Base-by-base conservation (phyloP, 2,888 invertebrate species). In the Abscondita cerata region DNA sequence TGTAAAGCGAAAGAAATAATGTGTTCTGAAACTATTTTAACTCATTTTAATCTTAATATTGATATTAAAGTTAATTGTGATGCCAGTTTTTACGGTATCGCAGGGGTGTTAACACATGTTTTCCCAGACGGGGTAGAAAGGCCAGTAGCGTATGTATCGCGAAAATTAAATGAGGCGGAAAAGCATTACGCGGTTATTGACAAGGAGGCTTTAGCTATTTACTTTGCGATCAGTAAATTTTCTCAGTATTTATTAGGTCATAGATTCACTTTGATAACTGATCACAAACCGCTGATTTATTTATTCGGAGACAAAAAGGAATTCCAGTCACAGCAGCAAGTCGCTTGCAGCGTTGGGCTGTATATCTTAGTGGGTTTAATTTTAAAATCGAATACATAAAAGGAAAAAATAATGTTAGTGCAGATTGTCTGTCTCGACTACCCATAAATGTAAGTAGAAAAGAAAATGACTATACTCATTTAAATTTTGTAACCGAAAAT, bases 71-170 rank as follows among this genome's bases (percentile, higher is more conserved):
- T n/a, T n/a, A n/a, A n/a, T n/a, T n/a, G n/a, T n/a, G n/a, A n/a
- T n/a, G n/a, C n/a, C n/a, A n/a, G n/a, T n/a, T n/a, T n/a, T n/a
- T n/a, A n/a, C n/a, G n/a, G n/a, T n/a, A n/a, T 31, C 31, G 31
- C 31, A 31, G n/a, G 31, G 31, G 31, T 31, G 31, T 31, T 31
- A 31, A 31, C 9, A n/a, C 31, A 31, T 31, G 9, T 31, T 31
- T 9, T 31, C 6, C 31, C 31, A 31, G 31, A 31, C 31, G 31
- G 31, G 9, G 31, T 8, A 40, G 40, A 40, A 50, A 31, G 12
- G 16, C 31, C 50, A 18, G 19, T 50, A 12, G 13, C 52, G 52
- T 67, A 61, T 19, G 58, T 53, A 40, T 54, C 34, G 40, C 62
- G 36, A 44, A 64, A 19, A 40, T 9, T 31, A 31, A 31, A 31